These are phyloP conservation scores for Lampris incognitus DNA, from an alignment of 2,113 vertebrate species.

Conservation along the genomic window DNA sequence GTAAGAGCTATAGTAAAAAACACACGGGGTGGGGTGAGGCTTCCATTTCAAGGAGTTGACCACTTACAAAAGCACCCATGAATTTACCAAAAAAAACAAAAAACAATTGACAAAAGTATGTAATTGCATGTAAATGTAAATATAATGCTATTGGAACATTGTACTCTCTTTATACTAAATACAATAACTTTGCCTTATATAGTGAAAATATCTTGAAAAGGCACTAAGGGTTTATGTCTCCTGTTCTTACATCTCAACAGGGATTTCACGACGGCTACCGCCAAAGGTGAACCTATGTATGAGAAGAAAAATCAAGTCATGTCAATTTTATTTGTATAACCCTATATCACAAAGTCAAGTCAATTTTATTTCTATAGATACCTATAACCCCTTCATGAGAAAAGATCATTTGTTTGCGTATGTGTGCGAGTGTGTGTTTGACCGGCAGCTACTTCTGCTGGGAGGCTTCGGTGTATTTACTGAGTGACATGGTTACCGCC, in stretches of 20 bases:
- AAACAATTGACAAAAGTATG: slow-evolving; percentile 14
- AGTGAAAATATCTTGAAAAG: slow-evolving; percentile 54
- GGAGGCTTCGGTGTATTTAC: slow-evolving; percentile 22
- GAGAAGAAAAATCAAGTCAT: too few species aligned
- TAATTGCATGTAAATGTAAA: neutral
- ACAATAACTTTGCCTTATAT: slow-evolving; percentile 37
- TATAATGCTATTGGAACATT: slow-evolving; percentile 39
- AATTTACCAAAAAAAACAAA: neutral
- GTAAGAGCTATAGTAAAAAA: too few species aligned
- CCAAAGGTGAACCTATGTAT: too few species aligned
- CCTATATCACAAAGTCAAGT: neutral
- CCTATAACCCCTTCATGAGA: neutral
- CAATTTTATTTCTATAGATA: neutral
- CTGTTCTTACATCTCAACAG: slow-evolving; percentile 45
- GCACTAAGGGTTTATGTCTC: slow-evolving; percentile 45
- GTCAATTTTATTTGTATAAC: neutral
- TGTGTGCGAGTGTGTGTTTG: too few species aligned
- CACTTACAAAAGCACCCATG: too few species aligned
- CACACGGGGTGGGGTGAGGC: too few species aligned
- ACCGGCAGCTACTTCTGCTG: neutral
- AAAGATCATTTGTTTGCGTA: neutral
- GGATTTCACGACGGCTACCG: slow-evolving; percentile 10
- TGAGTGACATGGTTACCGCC: neutral
- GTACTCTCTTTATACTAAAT: slow-evolving; percentile 41
- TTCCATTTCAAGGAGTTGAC: too few species aligned